phyloP scores from a whole-genome alignment of 2,113 vertebrate species.

The Tachuris rubrigastra region DNA sequence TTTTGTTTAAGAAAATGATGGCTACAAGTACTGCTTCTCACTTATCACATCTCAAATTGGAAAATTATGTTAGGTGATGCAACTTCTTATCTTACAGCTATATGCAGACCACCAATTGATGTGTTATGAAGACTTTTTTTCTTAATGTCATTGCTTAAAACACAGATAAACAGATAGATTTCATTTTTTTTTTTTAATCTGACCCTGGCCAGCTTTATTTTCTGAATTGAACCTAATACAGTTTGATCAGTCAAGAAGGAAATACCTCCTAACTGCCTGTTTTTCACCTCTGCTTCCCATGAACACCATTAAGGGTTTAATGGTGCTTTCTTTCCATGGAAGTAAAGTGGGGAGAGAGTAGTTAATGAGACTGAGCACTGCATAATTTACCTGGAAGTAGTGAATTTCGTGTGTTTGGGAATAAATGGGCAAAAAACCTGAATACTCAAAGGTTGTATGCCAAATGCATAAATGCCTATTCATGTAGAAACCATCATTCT shows the following conservation, averaged over 20 bases:
- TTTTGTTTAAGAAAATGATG: background rate
- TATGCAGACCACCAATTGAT: background rate
- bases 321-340: background rate
- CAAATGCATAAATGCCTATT: background rate
- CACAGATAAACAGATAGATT: background rate
- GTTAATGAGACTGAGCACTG: background rate
- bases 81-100: background rate
- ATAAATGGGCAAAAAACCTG: background rate
- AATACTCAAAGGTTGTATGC: background rate
- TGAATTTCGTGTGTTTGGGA: background rate
- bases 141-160: background rate
- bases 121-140: background rate
- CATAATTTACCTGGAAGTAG: background rate
- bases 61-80: background rate
- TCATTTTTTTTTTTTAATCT: background rate
- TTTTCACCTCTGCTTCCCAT: background rate
- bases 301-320: background rate
- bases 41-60: background rate
- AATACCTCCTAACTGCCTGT: background rate
- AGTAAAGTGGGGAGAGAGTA: background rate
- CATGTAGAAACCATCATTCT: background rate
- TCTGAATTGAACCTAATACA: background rate
- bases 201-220: background rate
- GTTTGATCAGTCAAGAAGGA: background rate
- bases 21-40: background rate